Evolutionary conservation across 2,113 vertebrate genomes (phyloP).

Genomic region (Fulmarus glacialis): DNA sequence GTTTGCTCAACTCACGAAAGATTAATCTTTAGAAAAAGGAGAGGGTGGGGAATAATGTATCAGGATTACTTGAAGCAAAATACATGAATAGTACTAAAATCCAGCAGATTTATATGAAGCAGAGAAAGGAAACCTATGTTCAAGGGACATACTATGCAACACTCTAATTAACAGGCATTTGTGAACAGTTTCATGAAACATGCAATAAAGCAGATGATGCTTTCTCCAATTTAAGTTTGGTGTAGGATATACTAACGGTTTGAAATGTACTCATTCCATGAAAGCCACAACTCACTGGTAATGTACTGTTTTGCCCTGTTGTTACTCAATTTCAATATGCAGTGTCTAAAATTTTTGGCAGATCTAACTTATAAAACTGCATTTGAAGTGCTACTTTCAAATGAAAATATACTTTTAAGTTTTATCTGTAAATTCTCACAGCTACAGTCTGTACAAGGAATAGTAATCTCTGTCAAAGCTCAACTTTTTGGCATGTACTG

Average conservation of each 20-base stretch:
- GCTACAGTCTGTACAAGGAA: not conserved
- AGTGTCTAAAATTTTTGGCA: not conserved
- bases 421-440: not conserved
- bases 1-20: constrained; percentile 93
- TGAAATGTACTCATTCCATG: not conserved
- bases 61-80: constrained; percentile 95
- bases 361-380: not conserved
- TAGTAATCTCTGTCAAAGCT: not conserved
- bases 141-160: constrained; percentile 98
- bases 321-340: not conserved
- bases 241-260: constrained; percentile 88
- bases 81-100: constrained; percentile 96
- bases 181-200: constrained; percentile 99
- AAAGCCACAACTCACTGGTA: not conserved
- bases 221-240: constrained; percentile 88
- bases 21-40: constrained; percentile 89
- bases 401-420: not conserved
- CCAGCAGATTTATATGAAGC: constrained; percentile 95
- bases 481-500: not conserved
- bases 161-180: constrained; percentile 99
- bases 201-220: constrained; percentile 98
- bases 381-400: not conserved
- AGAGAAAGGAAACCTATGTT: constrained; percentile 96
- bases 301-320: not conserved
- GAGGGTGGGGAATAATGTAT: constrained; percentile 76